Evolutionary conservation across 2,888 invertebrate species (phyloP).

Genomic region (Coenonympha arcania): DNA sequence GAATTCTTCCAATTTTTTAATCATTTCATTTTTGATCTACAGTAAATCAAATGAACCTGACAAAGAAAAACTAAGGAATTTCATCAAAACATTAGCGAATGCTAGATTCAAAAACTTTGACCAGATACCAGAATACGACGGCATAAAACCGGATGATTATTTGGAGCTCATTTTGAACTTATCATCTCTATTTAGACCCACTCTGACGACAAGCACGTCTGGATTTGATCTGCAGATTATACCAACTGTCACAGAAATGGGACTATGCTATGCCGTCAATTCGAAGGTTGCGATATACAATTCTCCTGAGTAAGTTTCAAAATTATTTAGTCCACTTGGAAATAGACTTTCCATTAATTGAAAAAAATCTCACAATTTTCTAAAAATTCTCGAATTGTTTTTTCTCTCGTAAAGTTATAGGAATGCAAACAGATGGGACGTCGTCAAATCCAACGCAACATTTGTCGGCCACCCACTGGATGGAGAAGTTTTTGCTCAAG

Average conservation of each 20-base stretch:
- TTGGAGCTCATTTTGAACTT: constrained; percentile 73
- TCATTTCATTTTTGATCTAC: background rate
- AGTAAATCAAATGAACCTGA: constrained; percentile 55
- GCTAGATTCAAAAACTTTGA: constrained; percentile 77
- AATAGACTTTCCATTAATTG: background rate
- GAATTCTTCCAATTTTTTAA: no score
- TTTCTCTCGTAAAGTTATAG: constrained; percentile 66
- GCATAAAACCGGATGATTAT: constrained; percentile 72
- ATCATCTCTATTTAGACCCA: constrained; percentile 63
- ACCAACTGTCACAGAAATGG: constrained; percentile 79
- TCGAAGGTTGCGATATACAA: constrained; percentile 77
- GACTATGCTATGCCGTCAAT: constrained; percentile 80
- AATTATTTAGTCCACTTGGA: background rate
- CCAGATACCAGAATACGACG: constrained; percentile 70
- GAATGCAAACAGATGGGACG: constrained; percentile 72
- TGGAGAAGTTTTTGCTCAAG: constrained; percentile 82
- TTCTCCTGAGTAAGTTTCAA: constrained; percentile 65
- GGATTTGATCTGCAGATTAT: constrained; percentile 67
- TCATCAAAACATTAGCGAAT: constrained; percentile 72
- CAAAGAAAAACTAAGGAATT: constrained; percentile 67
- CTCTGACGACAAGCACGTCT: constrained; percentile 70
- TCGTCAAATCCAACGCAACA: constrained; percentile 50
- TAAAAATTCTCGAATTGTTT: background rate
- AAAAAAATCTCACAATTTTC: background rate
- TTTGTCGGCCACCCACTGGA: constrained; percentile 80